Base-by-base conservation (phyloP, 2,113 vertebrate genomes). In the Ophthalmolycus amberensis region DNA sequence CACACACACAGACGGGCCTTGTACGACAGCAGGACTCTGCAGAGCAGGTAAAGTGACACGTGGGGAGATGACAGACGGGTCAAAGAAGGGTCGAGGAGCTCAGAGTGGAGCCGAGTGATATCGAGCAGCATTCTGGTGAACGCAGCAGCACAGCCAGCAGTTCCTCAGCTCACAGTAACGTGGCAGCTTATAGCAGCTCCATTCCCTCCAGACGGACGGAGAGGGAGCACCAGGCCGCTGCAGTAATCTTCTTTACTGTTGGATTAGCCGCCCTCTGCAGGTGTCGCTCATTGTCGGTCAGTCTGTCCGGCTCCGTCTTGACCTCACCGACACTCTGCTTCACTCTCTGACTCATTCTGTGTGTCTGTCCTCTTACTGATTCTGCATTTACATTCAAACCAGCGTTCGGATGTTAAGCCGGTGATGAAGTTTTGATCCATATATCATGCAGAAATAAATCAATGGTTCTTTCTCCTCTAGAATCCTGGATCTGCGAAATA, bases 211-310 rank as follows among this genome's bases (percentile, higher is more conserved):
- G 80, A 75, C 75, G 62, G 80, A 71, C 78, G 38, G 73, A 74
- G 65, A 62, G 71, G 72, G 29, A 82, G 86, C 77, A 54, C 46
- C 67, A 59, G 85, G 64, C 83, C 69, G 82, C 76, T n/a, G 59
- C 54, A 69, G 46, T 93, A 90, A 93, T 90, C 91, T 86, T 79
- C 90, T 92, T 90, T 89, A 85, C 67, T 77, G 9, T 77, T 74
- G 73, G 89, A 94, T 93, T 90, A 92, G 73, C 66, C 64, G 79
- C 42, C 71, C 54, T 83, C 56, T 64, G 77, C 80, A 78, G 85
- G 87, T 90, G 86, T 83, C 81, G 77, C 60, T 66, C 84, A 80
- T 77, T 65, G 48, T 62, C 70, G 6, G 29, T 66, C 83, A 72
- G 42, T 71, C 73, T 56, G 56, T 63, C 38, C 38, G 72, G 25